Percentiles rank a stretch among this genome's conserved stretches.
Conservation (phyloP, 2,797 vertebrate genomes). For the Necrosyrtes monachus region DNA sequence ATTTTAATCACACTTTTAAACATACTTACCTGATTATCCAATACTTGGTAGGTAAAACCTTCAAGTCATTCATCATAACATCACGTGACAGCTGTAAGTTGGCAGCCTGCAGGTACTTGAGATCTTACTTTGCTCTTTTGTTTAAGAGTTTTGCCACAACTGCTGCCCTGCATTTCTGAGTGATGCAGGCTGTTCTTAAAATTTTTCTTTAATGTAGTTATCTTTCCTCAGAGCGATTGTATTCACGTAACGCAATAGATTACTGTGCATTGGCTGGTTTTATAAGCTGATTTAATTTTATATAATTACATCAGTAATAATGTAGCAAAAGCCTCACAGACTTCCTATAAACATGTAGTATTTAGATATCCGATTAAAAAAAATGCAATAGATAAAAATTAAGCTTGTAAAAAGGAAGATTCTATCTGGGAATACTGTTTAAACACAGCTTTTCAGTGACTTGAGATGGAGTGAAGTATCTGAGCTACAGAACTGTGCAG, state of each 20-base stretch:
- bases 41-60: neutral
- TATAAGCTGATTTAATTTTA: constrained; percentile 12
- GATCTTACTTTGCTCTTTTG: neutral
- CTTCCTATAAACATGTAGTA: neutral
- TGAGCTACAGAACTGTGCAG: neutral
- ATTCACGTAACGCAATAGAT: neutral
- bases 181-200: neutral
- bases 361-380: neutral
- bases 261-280: neutral
- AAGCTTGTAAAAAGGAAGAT: neutral
- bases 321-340: constrained; percentile 8
- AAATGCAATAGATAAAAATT: neutral
- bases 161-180: neutral
- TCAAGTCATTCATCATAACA: neutral
- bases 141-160: neutral
- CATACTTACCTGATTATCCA: neutral
- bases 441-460: neutral
- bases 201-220: neutral
- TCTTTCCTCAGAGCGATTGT: neutral
- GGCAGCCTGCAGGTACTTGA: neutral
- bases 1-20: neutral
- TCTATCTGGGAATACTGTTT: neutral
- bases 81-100: neutral
- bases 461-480: neutral
- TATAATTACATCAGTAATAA: constrained; percentile 13